Evolutionary conservation across 2,797 vertebrate species (phyloP), one percentile per base, ranked within the genome.

Genomic region (Heteromormyrus szaboi): DNA sequence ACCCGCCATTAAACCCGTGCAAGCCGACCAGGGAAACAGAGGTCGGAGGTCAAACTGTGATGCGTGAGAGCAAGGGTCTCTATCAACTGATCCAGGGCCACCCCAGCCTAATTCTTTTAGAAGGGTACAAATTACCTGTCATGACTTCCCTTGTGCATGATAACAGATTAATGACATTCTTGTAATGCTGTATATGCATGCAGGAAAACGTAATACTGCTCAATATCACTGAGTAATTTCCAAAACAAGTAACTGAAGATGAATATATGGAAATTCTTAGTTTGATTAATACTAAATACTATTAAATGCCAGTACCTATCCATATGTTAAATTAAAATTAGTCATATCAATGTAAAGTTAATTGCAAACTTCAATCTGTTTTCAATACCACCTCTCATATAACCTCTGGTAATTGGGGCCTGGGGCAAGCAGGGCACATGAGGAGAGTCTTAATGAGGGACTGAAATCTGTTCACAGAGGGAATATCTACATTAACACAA

Each of bases 401-500:
- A 8, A 7, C 37, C 19, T 41, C 37, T 19, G 37, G 72, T 17
- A 79, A 44, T 19, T 37, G 25, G 11, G 25, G 29, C 11, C 22
- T 29, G 5, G 11, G 11, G 1, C 4, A 19, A 41, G 41, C 0
- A 5, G 68, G 7, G 19, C 14, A 44, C 33, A 33, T 11, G 25
- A 41, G 68, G 37, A 76, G 37, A 46, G 17, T n/a, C 5, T n/a
- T 46, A 41, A 81, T 41, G 76, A 81, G 76, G 76, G 76, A 81
- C 14, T 85, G 83, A 85, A 85, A 50, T 85, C 17, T 22, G 19
- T 12, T 17, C n/a, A 29, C 51, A 59, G 41, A 62, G 88, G 79
- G 25, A 84, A 88, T 44, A 17, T 65, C 88, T 83, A 51, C 79
- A 51, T 85, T 37, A 84, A 50, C 22, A 56, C 56, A 48, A 85